Evolutionary conservation across 2,888 invertebrate species (phyloP).

Genomic region (Colletes collaris): DNA sequence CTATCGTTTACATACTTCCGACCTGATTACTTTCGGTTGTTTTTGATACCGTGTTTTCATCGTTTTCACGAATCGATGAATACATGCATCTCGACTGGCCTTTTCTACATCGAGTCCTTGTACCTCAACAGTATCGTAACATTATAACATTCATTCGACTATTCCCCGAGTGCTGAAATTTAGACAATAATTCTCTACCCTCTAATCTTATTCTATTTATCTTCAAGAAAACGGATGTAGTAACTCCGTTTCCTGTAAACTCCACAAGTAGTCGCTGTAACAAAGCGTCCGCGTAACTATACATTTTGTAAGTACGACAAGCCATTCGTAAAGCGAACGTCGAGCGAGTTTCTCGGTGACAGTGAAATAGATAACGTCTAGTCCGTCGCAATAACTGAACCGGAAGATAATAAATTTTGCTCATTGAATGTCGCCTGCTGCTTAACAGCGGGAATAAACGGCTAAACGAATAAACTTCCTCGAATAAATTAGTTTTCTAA

Average conservation of each 20-base stretch:
- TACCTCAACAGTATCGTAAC: no score
- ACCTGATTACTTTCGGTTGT: no score
- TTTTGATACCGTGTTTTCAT: no score
- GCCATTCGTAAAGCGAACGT: slow-evolving; percentile 43
- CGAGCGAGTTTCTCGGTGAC: slow-evolving; percentile 20
- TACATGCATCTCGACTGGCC: no score
- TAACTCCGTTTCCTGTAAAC: slow-evolving; percentile 16
- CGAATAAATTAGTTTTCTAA: no score
- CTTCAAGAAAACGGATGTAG: background rate
- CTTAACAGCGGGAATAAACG: background rate
- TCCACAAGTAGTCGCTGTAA: slow-evolving; percentile 32
- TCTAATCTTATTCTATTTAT: background rate
- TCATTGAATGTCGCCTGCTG: slow-evolving; percentile 3
- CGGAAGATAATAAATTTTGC: slow-evolving; percentile 34
- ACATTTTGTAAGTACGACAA: slow-evolving; percentile 33
- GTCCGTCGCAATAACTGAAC: slow-evolving; percentile 24
- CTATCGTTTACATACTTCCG: no score
- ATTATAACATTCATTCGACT: no score
- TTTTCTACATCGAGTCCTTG: no score
- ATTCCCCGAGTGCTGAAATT: no score
- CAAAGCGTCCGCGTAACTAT: slow-evolving; percentile 19
- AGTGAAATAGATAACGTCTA: slow-evolving; percentile 36
- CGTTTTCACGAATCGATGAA: no score
- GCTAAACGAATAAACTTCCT: no score
- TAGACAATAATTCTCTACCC: no score